A percentile compares a stretch with the other conserved stretches of the same genome.
Conservation (phyloP, 2,113 vertebrate species). For the Rattus rattus region DNA sequence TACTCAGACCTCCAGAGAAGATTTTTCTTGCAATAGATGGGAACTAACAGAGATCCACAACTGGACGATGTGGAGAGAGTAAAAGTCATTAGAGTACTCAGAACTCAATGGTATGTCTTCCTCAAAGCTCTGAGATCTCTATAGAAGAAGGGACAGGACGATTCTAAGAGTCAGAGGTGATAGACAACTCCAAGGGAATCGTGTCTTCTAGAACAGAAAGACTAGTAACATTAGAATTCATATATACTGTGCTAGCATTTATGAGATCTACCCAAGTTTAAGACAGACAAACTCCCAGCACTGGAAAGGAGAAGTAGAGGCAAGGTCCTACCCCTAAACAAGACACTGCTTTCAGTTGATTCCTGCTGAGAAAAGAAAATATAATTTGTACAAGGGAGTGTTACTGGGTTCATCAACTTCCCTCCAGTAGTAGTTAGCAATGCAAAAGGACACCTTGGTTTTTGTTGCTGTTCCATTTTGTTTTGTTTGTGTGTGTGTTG, state of each 20-base stretch:
- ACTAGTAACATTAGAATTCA: background rate
- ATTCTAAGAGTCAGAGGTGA: background rate
- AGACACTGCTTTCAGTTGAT: too few relatives aligned
- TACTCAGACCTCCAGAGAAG: background rate
- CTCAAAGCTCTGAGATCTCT: background rate
- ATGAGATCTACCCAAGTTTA: background rate
- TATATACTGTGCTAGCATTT: background rate
- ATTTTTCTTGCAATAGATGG: background rate
- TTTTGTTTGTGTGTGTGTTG: too few relatives aligned
- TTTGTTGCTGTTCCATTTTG: too few relatives aligned
- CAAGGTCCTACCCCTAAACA: too few relatives aligned
- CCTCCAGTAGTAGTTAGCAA: too few relatives aligned
- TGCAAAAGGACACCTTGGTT: too few relatives aligned
- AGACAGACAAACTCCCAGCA: background rate
- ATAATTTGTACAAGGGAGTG: too few relatives aligned
- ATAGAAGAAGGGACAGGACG: background rate
- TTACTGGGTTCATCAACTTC: too few relatives aligned
- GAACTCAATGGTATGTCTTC: background rate
- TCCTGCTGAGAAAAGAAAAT: too few relatives aligned
- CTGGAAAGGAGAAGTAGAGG: background rate
- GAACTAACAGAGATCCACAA: background rate
- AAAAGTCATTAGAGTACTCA: background rate
- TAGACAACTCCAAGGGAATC: background rate
- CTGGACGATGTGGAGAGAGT: background rate
- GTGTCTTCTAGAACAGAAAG: background rate